phyloP scores from a whole-genome alignment of 2,113 vertebrate species.

The Caloenas nicobarica region DNA sequence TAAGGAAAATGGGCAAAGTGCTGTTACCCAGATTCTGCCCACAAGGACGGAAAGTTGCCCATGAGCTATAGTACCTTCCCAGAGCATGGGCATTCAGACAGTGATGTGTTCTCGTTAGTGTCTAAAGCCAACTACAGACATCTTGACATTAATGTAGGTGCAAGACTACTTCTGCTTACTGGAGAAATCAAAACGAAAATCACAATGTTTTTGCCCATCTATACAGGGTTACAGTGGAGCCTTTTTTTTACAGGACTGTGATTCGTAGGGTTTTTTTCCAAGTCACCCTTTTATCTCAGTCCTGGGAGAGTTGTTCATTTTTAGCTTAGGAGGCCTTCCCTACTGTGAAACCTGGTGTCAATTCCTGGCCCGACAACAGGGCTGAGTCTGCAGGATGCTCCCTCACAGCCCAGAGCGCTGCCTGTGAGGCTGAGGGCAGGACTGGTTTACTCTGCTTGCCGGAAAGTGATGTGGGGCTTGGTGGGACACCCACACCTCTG shows the following conservation, averaged over 20 bases:
- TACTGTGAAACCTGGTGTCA: neutral
- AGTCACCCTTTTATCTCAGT: neutral
- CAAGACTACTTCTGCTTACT: neutral
- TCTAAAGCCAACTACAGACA: neutral
- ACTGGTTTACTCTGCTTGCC: neutral
- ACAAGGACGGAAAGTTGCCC: neutral
- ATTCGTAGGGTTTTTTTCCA: neutral
- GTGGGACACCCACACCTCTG: neutral
- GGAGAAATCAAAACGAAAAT: neutral
- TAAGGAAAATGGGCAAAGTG: neutral
- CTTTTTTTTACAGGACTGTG: neutral
- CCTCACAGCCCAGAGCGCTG: neutral
- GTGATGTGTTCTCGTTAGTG: neutral
- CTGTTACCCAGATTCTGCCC: neutral
- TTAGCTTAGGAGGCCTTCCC: neutral
- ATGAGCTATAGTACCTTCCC: neutral
- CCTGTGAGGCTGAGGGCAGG: neutral
- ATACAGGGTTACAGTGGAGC: neutral
- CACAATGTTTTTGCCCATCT: neutral
- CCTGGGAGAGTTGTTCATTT: neutral
- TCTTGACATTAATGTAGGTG: neutral
- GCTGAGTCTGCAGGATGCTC: neutral
- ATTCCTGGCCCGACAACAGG: rapidly evolving
- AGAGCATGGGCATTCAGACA: neutral
- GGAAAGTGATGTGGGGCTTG: neutral